Evolutionary conservation across 2,888 invertebrate genomes (phyloP), one percentile per base, ranked within the genome.

Genomic region (Dryomyza anilis): DNA sequence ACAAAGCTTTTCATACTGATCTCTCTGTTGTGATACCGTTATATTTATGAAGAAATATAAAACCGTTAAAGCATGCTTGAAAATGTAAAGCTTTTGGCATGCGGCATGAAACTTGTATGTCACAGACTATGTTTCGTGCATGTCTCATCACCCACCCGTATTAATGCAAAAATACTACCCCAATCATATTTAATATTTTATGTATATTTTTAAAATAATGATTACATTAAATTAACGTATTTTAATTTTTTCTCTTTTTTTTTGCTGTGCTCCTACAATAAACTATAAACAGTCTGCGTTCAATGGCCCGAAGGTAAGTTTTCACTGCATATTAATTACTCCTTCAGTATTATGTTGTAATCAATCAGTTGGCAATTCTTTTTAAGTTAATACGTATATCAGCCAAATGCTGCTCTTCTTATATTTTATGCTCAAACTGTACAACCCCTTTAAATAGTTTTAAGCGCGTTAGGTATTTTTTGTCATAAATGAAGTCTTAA

Each of bases 251-350:
- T 64, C 53, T 63, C 52, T 68, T 36, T 63, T 57, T 66, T 39
- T 69, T 62, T 66, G 65, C 45, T 66, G 46, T 67, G 63, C 57
- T 46, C 25, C 56, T 29, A 33, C 36, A 39, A 52, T 45, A 25
- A n/a, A n/a, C n/a, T n/a, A n/a, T n/a, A n/a, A 67, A 63, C 91
- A 90, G 93, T 94, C 85, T 93, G 93, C 87, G 92, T 94, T 83
- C 94, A 93, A 85, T 94, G 94, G 94, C 93, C 93, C 76, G 93
- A 93, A 88, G 91, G 91, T 91, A 88, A 89, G 89, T 86, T 73
- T 73, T 69, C 68, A 27, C 71, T 67, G 67, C 65, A 16, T 16
- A 43, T 16, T 16, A n/a, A n/a, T 43, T 16, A 7, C 39, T 43
- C 43, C n/a, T 19, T 43, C 16, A 16, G 19, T 43, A 16, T 16